These are phyloP conservation scores for Oopsacas minuta DNA, from an alignment of 37 sponge, comb jelly and placozoan species.

Conservation along the genomic window DNA sequence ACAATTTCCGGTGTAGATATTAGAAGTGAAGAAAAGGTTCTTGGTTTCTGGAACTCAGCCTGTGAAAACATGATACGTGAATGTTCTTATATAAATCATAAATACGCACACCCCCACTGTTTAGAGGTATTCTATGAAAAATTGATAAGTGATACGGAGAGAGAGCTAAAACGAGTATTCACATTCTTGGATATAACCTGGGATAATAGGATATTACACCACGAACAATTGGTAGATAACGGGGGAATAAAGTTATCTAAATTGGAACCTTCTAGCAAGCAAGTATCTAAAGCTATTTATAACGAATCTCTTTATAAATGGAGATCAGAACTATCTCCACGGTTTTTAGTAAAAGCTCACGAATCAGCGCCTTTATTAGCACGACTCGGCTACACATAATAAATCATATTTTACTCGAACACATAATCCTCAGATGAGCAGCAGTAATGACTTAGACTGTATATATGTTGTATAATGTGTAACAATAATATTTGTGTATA, in stretches of 20 bases:
- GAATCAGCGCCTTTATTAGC: neutral
- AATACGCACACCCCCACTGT: slow-evolving; percentile 20
- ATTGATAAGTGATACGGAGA: slow-evolving; percentile 37
- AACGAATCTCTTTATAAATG: slow-evolving; percentile 46
- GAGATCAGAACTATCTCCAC: slow-evolving; percentile 37
- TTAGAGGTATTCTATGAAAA: slow-evolving; percentile 57
- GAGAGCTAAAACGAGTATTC: slow-evolving; percentile 39
- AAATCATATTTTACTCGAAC: neutral
- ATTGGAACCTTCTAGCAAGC: slow-evolving; percentile 65
- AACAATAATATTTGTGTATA: neutral
- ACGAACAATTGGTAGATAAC: slow-evolving; percentile 41
- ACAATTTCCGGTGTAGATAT: slow-evolving; percentile 66
- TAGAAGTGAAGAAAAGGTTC: slow-evolving; percentile 33
- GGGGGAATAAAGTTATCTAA: slow-evolving; percentile 38
- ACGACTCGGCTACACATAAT: neutral
- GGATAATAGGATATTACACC: slow-evolving; percentile 60
- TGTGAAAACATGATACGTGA: slow-evolving; percentile 33
- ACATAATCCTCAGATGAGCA: too few species aligned
- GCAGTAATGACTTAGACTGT: too few species aligned
- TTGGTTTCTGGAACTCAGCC: slow-evolving; percentile 64
- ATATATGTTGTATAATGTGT: neutral
- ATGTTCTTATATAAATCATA: slow-evolving; percentile 22
- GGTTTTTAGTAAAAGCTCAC: neutral
- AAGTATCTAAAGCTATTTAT: slow-evolving; percentile 53
- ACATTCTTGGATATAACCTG: slow-evolving; percentile 46